Evolutionary conservation across 1,140 invertebrate genomes (phyloP), one percentile per base, ranked within the genome.

Genomic region (Lycorma delicatula): DNA sequence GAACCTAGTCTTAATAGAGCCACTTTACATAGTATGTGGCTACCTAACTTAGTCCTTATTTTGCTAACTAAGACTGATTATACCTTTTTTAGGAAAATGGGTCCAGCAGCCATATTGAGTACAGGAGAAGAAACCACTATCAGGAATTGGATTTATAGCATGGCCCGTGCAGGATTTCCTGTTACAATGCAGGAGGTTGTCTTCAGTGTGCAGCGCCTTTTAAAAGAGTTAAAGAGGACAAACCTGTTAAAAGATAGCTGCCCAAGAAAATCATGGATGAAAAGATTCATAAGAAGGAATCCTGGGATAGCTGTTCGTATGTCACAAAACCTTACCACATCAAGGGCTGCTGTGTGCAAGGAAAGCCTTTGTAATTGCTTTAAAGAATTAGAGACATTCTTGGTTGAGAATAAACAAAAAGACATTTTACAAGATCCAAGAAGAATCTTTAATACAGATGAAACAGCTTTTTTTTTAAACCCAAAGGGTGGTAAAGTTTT

Each of bases 261-360:
- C 20, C 65, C 70, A 11, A 66, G 68, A 7, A 60, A 64, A 13
- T 63, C 60, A 44, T 73, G 69, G 70, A 67, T 64, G 57, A 66
- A 70, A 56, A 55, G 48, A 12, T 71, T 70, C 64, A 34, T 71
- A 48, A 65, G 61, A 38, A 29, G 63, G 27, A 63, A 72, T 60
- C 62, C 63, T 26, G 38, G 9, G n/a, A 34, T 34, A 9, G n/a
- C 31, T 34, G n/a, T 9, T n/a, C 9, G 31, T 9, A 34, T 60
- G 27, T 34, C 61, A 23, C 60, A 70, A 58, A 59, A 55, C 38
- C 60, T 68, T 12, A 68, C 62, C 2, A 28, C 53, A 1, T 48
- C 61, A n/a, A 62, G 63, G 51, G 48, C 67, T 20, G 50, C 28
- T 36, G 62, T 68, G 5, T 54, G 58, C 12, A 61, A 68, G 55